These are phyloP conservation scores for Bettongia penicillata DNA, from an alignment of 2,113 vertebrate species.

Conservation along the genomic window DNA sequence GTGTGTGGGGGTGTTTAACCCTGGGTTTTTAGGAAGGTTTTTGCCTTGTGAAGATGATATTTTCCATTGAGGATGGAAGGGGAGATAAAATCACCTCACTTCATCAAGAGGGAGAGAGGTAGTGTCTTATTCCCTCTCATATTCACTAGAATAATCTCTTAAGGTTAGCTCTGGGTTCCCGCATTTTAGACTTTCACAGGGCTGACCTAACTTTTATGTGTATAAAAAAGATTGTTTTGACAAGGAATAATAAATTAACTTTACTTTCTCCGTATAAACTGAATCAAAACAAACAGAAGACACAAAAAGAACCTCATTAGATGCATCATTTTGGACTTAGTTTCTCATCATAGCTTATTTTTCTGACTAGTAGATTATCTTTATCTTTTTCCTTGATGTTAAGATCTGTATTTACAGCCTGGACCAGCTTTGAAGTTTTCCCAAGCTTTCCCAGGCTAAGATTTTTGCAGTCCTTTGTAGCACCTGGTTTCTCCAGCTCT, in stretches of 20 bases:
- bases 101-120: neutral
- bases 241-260: neutral
- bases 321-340: neutral
- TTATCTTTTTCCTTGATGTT: neutral
- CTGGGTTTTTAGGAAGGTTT: no score
- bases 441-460: neutral
- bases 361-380: neutral
- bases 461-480: neutral
- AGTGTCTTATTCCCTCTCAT: neutral
- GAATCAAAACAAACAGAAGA: neutral
- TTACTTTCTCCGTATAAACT: neutral
- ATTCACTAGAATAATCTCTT: neutral
- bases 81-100: neutral
- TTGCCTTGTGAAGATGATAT: neutral
- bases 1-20: no score
- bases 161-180: neutral
- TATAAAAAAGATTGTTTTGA: neutral
- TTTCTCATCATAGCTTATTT: neutral
- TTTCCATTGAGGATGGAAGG: neutral
- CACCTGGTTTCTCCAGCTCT: neutral
- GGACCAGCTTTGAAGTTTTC: neutral
- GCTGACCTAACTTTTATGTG: neutral
- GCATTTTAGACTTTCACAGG: neutral
- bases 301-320: neutral
- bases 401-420: neutral